Evolutionary conservation across 2,113 vertebrate genomes (phyloP).

Genomic region (Aphyosemion australe): DNA sequence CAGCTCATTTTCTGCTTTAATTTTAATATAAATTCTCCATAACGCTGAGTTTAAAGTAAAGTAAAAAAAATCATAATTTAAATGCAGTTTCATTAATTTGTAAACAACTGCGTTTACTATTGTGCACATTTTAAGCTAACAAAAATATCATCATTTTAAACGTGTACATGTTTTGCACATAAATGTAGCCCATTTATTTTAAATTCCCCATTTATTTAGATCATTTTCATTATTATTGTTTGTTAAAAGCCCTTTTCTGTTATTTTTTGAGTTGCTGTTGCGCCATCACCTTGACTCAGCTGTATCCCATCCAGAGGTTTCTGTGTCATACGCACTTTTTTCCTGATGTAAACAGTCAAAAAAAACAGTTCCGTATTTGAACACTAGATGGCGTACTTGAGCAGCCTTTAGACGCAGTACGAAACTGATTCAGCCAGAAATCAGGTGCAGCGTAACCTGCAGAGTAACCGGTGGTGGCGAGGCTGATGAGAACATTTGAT

Average conservation of each 20-base stretch:
- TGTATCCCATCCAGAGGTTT: constrained; percentile 71
- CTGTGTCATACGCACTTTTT: constrained; percentile 80
- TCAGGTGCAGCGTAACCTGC: too few relatives aligned
- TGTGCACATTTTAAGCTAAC: too few relatives aligned
- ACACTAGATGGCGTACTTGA: constrained; percentile 58
- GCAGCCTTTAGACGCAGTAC: neutral
- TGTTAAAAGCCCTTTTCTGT: neutral
- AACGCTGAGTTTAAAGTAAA: too few relatives aligned
- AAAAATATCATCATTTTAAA: too few relatives aligned
- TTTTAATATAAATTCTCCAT: too few relatives aligned
- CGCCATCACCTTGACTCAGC: constrained; percentile 44
- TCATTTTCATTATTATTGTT: neutral
- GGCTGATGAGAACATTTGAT: neutral
- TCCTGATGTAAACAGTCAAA: constrained; percentile 79
- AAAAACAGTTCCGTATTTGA: neutral
- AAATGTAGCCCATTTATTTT: neutral
- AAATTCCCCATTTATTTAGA: neutral
- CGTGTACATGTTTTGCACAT: too few relatives aligned
- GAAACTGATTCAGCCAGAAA: neutral
- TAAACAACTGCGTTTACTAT: too few relatives aligned
- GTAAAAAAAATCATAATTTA: too few relatives aligned
- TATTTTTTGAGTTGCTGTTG: constrained; percentile 18
- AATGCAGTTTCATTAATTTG: too few relatives aligned
- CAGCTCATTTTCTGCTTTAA: neutral
- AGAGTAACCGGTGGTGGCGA: too few relatives aligned